Evolutionary conservation across 2,797 vertebrate species (phyloP), one percentile per base, ranked within the genome.

Genomic region (Poliocrania exsul): DNA sequence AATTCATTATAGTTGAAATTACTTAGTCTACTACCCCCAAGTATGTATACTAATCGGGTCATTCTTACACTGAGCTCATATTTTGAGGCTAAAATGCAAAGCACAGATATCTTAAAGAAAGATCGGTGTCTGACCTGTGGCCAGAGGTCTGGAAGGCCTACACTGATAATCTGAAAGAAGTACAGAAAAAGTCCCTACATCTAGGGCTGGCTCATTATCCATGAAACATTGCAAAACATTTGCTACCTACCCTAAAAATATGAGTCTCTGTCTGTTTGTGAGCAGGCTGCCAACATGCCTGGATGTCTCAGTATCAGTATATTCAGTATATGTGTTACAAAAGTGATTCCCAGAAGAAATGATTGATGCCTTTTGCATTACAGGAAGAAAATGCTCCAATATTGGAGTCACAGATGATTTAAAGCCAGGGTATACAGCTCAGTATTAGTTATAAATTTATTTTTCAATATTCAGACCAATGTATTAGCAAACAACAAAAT

Each of bases 401-500:
- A 94, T 86, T 91, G 80, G 81, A 92, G 66, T 44, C 92, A 84
- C 23, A 82, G 61, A 72, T 94, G 67, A 89, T 81, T 97, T 92
- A 97, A 97, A 95, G 72, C 69, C 65, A 79, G 78, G 78, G 77
- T 72, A 88, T 50, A 86, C 9, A 88, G 49, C 50, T 94, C 67
- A 44, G 67, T 88, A 79, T 94, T 73, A 90, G 56, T 28, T 38
- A 90, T 83, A 97, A 93, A 77, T 97, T 96, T 89, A 37, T 92
- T 92, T 97, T 94, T 74, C 77, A 94, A 37, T 86, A 94, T 81
- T 94, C 75, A 88, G 69, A 17, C 37, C 65, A 60, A 47, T 21
- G 66, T 95, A 67, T 70, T 86, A 90, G 47, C 86, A 97, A 96
- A 95, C 49, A 96, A 73, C 61, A 92, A 96, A 83, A 96, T 88